A percentile compares a stretch with the other conserved stretches of the same genome.
Conservation (phyloP, 2,888 invertebrate genomes). For the Athetis lepigone region DNA sequence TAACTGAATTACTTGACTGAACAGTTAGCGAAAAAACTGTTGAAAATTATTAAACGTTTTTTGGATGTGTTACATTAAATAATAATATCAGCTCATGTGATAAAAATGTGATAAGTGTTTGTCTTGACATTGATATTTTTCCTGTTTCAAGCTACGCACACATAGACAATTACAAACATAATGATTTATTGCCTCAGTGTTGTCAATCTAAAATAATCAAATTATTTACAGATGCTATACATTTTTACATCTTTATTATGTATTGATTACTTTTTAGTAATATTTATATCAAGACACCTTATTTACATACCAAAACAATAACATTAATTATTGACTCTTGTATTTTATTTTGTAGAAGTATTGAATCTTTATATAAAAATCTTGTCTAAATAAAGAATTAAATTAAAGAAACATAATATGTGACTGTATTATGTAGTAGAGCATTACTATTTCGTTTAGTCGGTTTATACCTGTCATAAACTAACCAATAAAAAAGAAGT, state of each 20-base stretch:
- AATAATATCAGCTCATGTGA: conserved; percentile 39
- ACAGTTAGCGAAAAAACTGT: conserved; percentile 10
- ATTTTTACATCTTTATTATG: background rate
- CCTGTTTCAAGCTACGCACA: conserved; percentile 61
- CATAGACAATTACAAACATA: conserved; percentile 43
- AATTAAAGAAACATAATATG: background rate
- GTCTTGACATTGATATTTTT: conserved; percentile 70
- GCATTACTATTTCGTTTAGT: conserved; percentile 14
- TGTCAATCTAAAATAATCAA: conserved; percentile 43
- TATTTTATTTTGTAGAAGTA: background rate
- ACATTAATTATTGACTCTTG: background rate
- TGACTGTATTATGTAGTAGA: background rate
- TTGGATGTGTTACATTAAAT: conserved; percentile 8
- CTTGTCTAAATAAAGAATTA: background rate
- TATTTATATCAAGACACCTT: background rate
- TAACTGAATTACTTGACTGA: conserved; percentile 32
- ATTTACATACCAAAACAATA: background rate
- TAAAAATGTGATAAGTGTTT: conserved; percentile 57
- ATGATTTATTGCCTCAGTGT: conserved; percentile 53
- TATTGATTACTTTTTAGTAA: background rate
- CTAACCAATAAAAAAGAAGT: conserved; percentile 52
- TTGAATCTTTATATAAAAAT: background rate
- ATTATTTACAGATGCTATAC: conserved; percentile 11
- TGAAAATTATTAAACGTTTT: conserved; percentile 48
- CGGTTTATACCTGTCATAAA: conserved; percentile 16